Percentiles rank a stretch among this genome's conserved stretches.
Conservation (phyloP, 64 coral and sea anemone genomes). For the Montipora capricornis region DNA sequence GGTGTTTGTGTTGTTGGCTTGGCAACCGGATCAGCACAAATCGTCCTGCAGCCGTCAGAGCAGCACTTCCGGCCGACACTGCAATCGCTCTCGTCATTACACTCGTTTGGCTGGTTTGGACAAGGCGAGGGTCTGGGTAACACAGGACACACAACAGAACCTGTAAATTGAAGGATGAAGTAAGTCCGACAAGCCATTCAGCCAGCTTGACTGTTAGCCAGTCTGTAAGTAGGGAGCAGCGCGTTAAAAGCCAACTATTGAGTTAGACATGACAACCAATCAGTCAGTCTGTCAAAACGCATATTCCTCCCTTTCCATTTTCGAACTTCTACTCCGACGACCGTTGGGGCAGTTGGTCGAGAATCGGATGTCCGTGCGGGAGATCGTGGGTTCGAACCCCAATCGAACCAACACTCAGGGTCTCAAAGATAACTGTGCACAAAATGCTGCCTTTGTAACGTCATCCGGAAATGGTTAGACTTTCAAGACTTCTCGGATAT, state of each 20-base stretch:
- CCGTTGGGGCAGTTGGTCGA: too few species aligned
- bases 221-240: background rate
- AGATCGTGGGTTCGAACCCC: too few species aligned
- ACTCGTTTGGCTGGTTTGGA: conserved; percentile 52
- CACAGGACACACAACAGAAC: conserved; percentile 59
- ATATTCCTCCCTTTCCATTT: too few species aligned
- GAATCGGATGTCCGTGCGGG: too few species aligned
- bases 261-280: background rate
- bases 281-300: too few species aligned
- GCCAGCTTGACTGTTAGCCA: background rate
- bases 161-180: background rate
- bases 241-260: background rate
- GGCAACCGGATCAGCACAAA: conserved; percentile 28
- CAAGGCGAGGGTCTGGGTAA: conserved; percentile 59
- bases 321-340: too few species aligned
- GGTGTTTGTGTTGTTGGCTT: background rate
- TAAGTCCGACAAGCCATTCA: background rate
- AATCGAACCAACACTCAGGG: too few species aligned
- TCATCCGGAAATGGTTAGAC: too few species aligned
- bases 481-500: too few species aligned
- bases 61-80: conserved; percentile 51
- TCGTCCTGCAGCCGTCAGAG: conserved; percentile 84
- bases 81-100: conserved; percentile 48
- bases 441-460: too few species aligned
- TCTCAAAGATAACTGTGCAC: too few species aligned